Evolutionary conservation across 1,140 invertebrate species (phyloP).

Genomic region (Venustaconcha ellipsiformis): DNA sequence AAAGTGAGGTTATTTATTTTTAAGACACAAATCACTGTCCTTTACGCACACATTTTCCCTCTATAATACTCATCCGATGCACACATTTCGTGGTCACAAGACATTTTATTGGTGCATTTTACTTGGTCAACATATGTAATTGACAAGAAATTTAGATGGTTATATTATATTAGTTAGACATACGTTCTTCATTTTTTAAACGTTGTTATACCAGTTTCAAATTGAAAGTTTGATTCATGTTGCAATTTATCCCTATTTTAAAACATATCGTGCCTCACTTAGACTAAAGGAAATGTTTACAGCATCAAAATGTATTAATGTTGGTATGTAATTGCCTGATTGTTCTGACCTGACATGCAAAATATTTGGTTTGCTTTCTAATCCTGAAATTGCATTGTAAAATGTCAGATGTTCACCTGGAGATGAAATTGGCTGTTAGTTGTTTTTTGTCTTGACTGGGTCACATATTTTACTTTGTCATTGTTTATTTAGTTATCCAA

Average conservation of each 20-base stretch:
- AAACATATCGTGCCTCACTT: too few relatives aligned
- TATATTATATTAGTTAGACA: not conserved
- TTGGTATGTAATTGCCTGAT: conserved; percentile 17
- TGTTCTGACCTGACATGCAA: conserved; percentile 4
- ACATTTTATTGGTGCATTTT: not conserved
- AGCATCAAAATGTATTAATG: conserved; percentile 1
- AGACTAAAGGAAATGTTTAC: not conserved
- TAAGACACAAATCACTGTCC: not conserved
- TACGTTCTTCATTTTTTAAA: conserved; percentile 10
- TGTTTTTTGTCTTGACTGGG: too few relatives aligned
- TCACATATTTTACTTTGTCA: too few relatives aligned
- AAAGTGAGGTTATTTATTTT: not conserved
- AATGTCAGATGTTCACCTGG: too few relatives aligned
- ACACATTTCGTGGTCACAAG: not conserved
- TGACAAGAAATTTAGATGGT: not conserved
- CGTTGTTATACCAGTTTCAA: conserved; percentile 23
- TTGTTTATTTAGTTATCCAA: not conserved
- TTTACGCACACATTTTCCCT: not conserved
- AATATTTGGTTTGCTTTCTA: conserved; percentile 6
- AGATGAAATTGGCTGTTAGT: too few relatives aligned
- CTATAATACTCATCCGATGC: not conserved
- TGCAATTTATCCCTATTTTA: too few relatives aligned
- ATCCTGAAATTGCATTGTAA: not conserved
- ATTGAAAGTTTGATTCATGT: conserved; percentile 2
- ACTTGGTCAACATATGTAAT: not conserved